phyloP scores from a whole-genome alignment of 2,113 vertebrate genomes.

The Xenopus borealis region DNA sequence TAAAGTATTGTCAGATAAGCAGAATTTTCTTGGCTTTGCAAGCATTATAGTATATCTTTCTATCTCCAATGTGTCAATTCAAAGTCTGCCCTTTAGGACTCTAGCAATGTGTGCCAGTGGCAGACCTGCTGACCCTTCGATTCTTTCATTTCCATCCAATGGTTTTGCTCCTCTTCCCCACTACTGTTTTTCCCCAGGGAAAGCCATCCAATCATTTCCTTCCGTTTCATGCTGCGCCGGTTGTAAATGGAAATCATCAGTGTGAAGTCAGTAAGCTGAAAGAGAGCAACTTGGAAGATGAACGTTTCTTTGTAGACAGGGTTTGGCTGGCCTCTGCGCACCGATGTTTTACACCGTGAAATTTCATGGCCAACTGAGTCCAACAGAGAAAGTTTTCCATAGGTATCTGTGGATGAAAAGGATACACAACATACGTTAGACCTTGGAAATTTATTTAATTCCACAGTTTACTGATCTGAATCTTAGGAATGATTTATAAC shows the following conservation, averaged over 20 bases:
- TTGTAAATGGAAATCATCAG: conserved; percentile 89
- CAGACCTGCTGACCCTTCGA: conserved; percentile 79
- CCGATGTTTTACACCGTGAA: conserved; percentile 88
- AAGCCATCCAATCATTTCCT: conserved; percentile 96
- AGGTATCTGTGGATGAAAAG: conserved; percentile 76
- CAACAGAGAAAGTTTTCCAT: conserved; percentile 85
- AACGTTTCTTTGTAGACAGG: conserved; percentile 96
- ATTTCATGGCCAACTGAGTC: conserved; percentile 92
- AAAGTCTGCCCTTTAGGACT: conserved; percentile 67
- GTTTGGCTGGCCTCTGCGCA: conserved; percentile 89
- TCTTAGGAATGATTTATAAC: not conserved
- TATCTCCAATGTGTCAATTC: too few relatives aligned
- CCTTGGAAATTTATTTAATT: too few relatives aligned
- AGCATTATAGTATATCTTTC: not conserved
- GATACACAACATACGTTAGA: not conserved
- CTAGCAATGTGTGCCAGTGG: conserved; percentile 86
- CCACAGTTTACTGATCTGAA: too few relatives aligned
- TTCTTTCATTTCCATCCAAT: conserved; percentile 95
- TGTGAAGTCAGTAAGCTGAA: conserved; percentile 94
- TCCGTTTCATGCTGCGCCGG: conserved; percentile 89
- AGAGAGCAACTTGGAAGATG: conserved; percentile 93
- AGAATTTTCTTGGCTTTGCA: not conserved
- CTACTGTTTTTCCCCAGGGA: conserved; percentile 90
- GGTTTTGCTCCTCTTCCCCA: conserved; percentile 84
- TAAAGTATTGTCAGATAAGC: not conserved